Evolutionary conservation across 2,888 invertebrate genomes (phyloP), one percentile per base, ranked within the genome.

Genomic region (Capitulum mitella): DNA sequence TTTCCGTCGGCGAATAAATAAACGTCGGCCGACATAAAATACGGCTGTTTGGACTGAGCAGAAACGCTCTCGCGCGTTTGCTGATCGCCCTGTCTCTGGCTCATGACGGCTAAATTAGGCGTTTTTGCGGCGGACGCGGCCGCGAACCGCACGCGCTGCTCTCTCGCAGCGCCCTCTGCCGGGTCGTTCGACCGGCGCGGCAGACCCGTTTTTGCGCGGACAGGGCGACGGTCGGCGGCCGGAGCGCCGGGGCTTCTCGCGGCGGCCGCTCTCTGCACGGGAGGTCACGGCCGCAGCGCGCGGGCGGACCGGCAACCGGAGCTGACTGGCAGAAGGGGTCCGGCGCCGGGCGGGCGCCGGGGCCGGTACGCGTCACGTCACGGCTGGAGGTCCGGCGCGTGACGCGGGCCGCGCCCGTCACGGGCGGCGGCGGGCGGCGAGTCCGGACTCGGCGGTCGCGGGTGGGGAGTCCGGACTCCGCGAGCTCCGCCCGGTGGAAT

Each of bases 31-130:
- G 19, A 34, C 34, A 64, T 64, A 34, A 64, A 64, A 32, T 64
- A 34, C 34, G 32, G 8, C 34, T 64, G 64, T 64, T 64, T 32
- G 29, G n/a, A 22, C 51, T 16, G 29, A 29, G 29, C 22, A 6
- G 58, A n/a, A 29, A 29, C 58, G 58, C n/a, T 19, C 2, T n/a
- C 29, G 58, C 58, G 29, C 58, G 58, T 29, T 14, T 19, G 29
- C 29, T 14, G 58, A 22, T n/a, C 29, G n/a, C 34, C 29, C 32
- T 0, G 6, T 26, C 22, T 14, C 16, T 32, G n/a, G 70, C 70
- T 70, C 70, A 70, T 70, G 70, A 70, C 19, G 70, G 1, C 70
- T 70, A 34, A 70, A 70, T 70, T 37, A 37, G 70, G 70, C 6
- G 70, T 70, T 70, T 70, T 70, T 70, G 22, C 37, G 16, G 16